These are phyloP conservation scores for Platycheirus albimanus DNA, from an alignment of 2,888 invertebrate genomes.

Conservation along the genomic window DNA sequence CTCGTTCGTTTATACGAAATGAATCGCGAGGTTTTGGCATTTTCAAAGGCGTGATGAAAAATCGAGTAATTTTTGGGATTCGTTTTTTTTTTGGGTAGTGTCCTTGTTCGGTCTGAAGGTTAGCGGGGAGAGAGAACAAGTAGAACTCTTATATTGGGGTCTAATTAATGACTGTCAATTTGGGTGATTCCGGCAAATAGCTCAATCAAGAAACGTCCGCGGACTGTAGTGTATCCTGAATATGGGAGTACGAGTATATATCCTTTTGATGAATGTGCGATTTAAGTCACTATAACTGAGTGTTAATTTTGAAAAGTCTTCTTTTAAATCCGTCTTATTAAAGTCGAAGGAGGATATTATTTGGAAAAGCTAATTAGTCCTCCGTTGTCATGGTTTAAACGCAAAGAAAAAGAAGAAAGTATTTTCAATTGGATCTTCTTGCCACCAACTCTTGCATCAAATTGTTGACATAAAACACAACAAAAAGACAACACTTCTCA, in stretches of 20 bases:
- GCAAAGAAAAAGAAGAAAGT: not conserved
- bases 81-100: conserved; percentile 43
- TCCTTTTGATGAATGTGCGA: conserved; percentile 55
- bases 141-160: conserved; percentile 51
- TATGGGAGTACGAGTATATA: not conserved
- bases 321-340: not conserved
- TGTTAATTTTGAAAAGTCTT: not conserved
- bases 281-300: not conserved
- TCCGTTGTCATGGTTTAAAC: conserved; percentile 2
- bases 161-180: conserved; percentile 74
- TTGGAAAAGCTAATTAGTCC: conserved; percentile 55
- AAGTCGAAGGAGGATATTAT: not conserved
- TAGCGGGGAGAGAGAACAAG: conserved; percentile 20
- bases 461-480: conserved; percentile 59
- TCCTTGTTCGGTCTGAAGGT: not conserved
- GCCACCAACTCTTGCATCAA: conserved; percentile 6
- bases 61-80: conserved; percentile 68
- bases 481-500: conserved; percentile 44
- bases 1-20: conserved; percentile 2
- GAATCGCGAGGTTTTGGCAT: conserved; percentile 66
- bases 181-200: conserved; percentile 66
- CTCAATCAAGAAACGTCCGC: conserved; percentile 62
- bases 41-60: conserved; percentile 70
- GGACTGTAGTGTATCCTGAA: no score
- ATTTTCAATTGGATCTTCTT: conserved; percentile 36